These are phyloP conservation scores for Choloepus hoffmanni DNA, from an alignment of 2,113 vertebrate genomes.

Conservation along the genomic window DNA sequence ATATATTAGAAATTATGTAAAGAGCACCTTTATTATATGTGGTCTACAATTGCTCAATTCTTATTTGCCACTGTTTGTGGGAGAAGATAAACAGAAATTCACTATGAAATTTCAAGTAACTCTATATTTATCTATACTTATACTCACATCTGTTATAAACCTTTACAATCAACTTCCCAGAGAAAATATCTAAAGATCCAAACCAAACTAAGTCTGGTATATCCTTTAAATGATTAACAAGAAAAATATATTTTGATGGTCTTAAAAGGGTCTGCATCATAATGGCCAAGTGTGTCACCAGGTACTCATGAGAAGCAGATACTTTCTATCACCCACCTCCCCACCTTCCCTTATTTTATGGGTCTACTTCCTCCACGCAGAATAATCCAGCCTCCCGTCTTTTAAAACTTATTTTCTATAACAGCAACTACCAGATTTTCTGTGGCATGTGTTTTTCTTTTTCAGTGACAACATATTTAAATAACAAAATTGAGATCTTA, in stretches of 20 bases:
- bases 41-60: not conserved
- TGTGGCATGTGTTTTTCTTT: not conserved
- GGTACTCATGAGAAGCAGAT: not conserved
- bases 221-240: not conserved
- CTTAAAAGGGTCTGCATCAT: not conserved
- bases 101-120: not conserved
- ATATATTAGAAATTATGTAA: not conserved
- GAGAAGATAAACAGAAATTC: not conserved
- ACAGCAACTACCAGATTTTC: slow-evolving; percentile 5
- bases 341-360: not conserved
- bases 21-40: not conserved
- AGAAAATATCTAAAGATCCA: not conserved
- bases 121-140: not conserved
- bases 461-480: slow-evolving; percentile 12
- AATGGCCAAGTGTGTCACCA: not conserved
- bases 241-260: not conserved
- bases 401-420: slow-evolving; percentile 5
- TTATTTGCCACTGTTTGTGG: not conserved
- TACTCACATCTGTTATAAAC: not conserved
- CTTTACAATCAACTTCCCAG: not conserved
- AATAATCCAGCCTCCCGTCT: not conserved
- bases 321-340: not conserved
- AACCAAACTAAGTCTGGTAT: not conserved
- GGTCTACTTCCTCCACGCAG: slow-evolving; percentile 13
- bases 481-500: not conserved